Evolutionary conservation across 2,888 invertebrate genomes (phyloP).

Genomic region (Lissonota sp.): DNA sequence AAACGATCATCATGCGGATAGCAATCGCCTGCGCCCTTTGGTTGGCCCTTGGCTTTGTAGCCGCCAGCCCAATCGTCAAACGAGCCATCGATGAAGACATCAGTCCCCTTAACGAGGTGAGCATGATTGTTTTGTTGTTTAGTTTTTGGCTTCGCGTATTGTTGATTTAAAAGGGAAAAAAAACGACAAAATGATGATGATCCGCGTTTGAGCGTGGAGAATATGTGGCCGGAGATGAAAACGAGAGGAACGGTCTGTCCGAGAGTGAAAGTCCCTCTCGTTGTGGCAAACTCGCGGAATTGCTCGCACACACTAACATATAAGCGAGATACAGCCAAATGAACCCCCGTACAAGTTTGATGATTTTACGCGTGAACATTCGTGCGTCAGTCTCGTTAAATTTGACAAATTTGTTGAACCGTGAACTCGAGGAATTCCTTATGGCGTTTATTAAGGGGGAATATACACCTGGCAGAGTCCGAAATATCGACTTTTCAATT

Average conservation of each 20-base stretch:
- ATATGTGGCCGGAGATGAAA: conserved; percentile 46
- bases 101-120: conserved; percentile 81
- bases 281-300: conserved; percentile 67
- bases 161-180: not conserved
- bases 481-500: too few relatives aligned
- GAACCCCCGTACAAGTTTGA: conserved; percentile 44
- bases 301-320: conserved; percentile 47
- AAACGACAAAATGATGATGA: conserved; percentile 2
- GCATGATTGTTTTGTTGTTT: conserved; percentile 56
- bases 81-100: conserved; percentile 77
- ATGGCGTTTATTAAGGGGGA: not conserved
- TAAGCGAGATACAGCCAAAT: conserved; percentile 18
- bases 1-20: conserved; percentile 74
- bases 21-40: conserved; percentile 71
- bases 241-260: conserved; percentile 71
- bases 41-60: conserved; percentile 70
- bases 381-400: not conserved
- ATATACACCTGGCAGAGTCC: too few relatives aligned
- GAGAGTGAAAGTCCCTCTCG: conserved; percentile 79
- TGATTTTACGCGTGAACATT: not conserved
- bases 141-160: not conserved
- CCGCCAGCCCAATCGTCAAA: conserved; percentile 76
- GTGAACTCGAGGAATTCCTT: not conserved
- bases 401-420: conserved; percentile 5
- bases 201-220: conserved; percentile 12